These are phyloP conservation scores for Troilus luridus DNA, from an alignment of 2,888 invertebrate genomes.

Conservation along the genomic window DNA sequence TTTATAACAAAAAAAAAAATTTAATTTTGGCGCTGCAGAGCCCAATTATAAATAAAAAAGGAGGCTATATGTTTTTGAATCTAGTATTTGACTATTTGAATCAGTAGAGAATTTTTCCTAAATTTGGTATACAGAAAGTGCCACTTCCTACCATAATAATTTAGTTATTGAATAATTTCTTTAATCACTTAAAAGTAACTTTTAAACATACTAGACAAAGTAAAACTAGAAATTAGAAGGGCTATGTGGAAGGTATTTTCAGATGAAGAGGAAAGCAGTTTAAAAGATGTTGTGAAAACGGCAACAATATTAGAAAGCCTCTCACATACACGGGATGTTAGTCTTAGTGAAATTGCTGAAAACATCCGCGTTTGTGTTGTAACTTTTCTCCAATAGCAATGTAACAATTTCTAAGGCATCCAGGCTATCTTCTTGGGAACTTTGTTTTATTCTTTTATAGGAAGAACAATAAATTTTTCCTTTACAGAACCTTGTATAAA, in stretches of 20 bases:
- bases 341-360: slow-evolving; percentile 13
- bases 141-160: no score
- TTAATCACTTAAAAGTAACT: no score
- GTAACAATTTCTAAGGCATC: not conserved
- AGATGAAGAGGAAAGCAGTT: not conserved
- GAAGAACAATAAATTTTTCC: not conserved
- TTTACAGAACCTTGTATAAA: not conserved
- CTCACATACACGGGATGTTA: not conserved
- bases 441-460: not conserved
- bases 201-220: no score
- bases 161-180: no score
- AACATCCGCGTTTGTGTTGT: not conserved
- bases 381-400: not conserved
- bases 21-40: no score
- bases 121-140: no score
- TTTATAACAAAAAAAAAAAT: no score
- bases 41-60: no score
- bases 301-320: slow-evolving; percentile 14
- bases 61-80: no score
- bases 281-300: not conserved
- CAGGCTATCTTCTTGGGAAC: not conserved
- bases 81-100: no score
- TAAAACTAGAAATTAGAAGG: no score
- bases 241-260: not conserved
- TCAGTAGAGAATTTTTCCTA: no score